A percentile compares a stretch with the other conserved stretches of the same genome.
These are phyloP conservation scores for Scartelaos histophorus DNA, from an alignment of 2,113 vertebrate species.

Conservation along the genomic window DNA sequence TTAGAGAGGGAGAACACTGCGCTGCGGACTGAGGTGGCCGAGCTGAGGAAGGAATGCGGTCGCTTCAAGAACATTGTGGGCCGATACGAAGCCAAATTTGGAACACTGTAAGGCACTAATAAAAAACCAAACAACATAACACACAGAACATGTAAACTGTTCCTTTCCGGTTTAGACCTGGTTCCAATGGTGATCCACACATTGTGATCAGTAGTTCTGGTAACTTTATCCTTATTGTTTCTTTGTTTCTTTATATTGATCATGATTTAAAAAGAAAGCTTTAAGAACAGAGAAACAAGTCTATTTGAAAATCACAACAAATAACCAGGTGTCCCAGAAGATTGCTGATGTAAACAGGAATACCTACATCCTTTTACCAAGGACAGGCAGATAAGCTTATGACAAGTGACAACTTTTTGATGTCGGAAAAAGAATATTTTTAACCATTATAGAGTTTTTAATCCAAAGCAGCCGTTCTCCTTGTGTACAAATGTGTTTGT, in stretches of 20 bases:
- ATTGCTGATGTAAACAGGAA: background rate
- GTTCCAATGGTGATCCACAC: background rate
- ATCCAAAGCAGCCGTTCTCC: background rate
- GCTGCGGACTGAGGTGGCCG: constrained; percentile 90
- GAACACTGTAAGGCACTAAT: constrained; percentile 83
- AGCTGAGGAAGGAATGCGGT: constrained; percentile 90
- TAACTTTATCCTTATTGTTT: background rate
- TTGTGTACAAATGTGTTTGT: too few species aligned
- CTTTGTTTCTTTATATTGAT: too few species aligned
- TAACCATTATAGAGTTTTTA: background rate
- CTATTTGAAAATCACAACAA: too few species aligned
- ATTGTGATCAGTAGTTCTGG: background rate
- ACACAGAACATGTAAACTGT: background rate
- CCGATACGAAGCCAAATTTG: constrained; percentile 88
- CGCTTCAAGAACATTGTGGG: constrained; percentile 85
- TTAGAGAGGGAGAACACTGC: constrained; percentile 92
- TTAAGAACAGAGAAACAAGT: background rate
- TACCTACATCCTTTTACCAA: too few species aligned
- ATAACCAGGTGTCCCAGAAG: background rate
- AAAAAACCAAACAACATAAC: background rate
- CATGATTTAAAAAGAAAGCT: too few species aligned
- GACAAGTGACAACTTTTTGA: background rate
- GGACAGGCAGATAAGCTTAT: background rate
- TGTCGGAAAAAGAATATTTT: background rate
- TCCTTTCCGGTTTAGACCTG: background rate